phyloP scores from a whole-genome alignment of 2,888 invertebrate species.

The Xestia sexstrigata region DNA sequence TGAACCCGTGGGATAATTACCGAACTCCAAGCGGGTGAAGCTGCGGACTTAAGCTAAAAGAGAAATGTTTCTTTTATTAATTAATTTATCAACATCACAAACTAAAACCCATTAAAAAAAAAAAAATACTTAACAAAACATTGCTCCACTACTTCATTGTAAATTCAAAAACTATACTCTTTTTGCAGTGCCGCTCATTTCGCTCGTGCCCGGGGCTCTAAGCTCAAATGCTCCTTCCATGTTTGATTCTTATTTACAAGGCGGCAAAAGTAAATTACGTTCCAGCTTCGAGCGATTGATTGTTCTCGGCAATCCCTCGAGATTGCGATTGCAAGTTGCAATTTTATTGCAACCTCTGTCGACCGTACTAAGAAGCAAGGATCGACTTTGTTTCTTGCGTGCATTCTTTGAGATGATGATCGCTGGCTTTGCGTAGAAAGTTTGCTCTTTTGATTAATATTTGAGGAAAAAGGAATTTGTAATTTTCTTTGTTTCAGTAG shows the following conservation, averaged over 20 bases:
- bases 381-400: slow-evolving; percentile 32
- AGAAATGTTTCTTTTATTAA: too few species aligned
- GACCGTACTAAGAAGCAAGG: slow-evolving; percentile 53
- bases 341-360: slow-evolving; percentile 75
- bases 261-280: slow-evolving; percentile 85
- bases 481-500: neutral
- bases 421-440: neutral
- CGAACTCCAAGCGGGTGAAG: too few species aligned
- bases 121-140: slow-evolving; percentile 11
- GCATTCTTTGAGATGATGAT: slow-evolving; percentile 14
- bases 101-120: neutral
- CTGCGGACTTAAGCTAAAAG: too few species aligned
- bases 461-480: neutral
- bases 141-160: slow-evolving; percentile 25
- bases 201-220: slow-evolving; percentile 52
- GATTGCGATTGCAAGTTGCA: slow-evolving; percentile 80
- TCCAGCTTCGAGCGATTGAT: slow-evolving; percentile 80
- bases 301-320: slow-evolving; percentile 77
- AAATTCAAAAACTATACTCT: slow-evolving; percentile 48
- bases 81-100: neutral
- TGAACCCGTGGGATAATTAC: too few species aligned
- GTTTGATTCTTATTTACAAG: slow-evolving; percentile 83
- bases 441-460: neutral
- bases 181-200: slow-evolving; percentile 61
- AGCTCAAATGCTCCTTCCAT: slow-evolving; percentile 69